These are phyloP conservation scores for Mesocentrotus franciscanus DNA, from an alignment of 53 echinoderm and acorn worm genomes.

Conservation along the genomic window DNA sequence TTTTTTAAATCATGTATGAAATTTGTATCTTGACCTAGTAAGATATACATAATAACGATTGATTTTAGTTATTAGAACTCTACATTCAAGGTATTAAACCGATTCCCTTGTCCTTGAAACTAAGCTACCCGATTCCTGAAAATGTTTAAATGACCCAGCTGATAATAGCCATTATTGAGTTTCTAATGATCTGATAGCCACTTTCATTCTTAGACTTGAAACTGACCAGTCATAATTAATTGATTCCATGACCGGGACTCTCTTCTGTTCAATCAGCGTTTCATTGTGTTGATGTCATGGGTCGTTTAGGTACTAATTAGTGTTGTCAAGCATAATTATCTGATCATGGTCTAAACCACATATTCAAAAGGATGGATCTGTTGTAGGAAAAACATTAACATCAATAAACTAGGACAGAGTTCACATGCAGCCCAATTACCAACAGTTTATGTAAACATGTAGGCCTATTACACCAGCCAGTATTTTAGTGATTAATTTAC, in stretches of 20 bases:
- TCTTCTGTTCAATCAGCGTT: constrained; percentile 17
- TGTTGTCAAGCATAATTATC: constrained; percentile 1
- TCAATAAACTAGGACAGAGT: no score
- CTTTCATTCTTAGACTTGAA: constrained; percentile 32
- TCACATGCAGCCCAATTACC: no score
- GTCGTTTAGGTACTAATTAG: constrained; percentile 28
- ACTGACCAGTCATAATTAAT: neutral
- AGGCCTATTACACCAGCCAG: no score
- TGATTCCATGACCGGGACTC: neutral
- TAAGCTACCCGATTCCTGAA: neutral
- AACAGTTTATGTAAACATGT: no score
- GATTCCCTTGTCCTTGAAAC: neutral
- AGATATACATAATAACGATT: no score
- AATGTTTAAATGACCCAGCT: neutral
- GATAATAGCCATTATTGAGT: constrained; percentile 1
- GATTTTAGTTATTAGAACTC: no score
- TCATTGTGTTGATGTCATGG: constrained; percentile 38
- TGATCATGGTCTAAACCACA: neutral
- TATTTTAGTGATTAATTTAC: no score
- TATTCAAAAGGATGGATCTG: neutral
- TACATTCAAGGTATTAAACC: no score
- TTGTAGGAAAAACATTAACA: neutral
- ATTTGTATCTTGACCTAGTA: no score
- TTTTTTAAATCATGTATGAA: no score
- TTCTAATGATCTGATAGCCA: constrained; percentile 6